Base-by-base conservation (phyloP, 2,797 vertebrate species). In the Anableps anableps region DNA sequence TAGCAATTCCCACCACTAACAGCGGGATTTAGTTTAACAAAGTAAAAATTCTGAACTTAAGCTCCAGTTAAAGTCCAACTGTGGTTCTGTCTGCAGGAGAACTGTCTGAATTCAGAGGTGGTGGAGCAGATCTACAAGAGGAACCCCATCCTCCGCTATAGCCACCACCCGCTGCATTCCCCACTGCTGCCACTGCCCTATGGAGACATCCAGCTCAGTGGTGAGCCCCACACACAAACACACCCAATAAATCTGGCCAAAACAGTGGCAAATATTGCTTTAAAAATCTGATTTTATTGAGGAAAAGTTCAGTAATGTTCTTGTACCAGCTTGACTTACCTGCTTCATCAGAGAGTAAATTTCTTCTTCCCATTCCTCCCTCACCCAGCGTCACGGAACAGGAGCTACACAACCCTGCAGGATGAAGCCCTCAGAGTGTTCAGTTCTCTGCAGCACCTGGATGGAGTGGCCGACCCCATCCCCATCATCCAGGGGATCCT, bases 81-180 rank as follows among this genome's bases (percentile, higher is more conserved):
- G 14, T 21, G 79, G 19, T 79, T 41, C 45, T 62, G 23, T 75
- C 79, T 84, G 75, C 72, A 99, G 98, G 98, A 99, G 94, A 99
- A 99, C 95, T 97, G 97, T 87, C 94, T 99, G 86, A 99, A 99
- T 90, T 85, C 89, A 0, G 98, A 99, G 23, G 98, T 99, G 76
- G 97, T 99, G 88, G 98, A 99, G 86, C 99, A 99, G 95, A 98
- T 99, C 88, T 99, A 97, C 92, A 98, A 96, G 92, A 97, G 99
- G 90, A 99, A 99, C 92, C 99, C 99, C 47, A 99, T 99, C 89
- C 96, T 99, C 0, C 97, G 99, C 58, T 97, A 97, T 92, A 99
- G 97, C 48, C 96, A 97, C 76, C 98, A 99, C 83, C 97, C 97
- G 0, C 90, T 99, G 91, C 98, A 98, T 87, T 97, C 98, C 0